Evolutionary conservation across 2,797 vertebrate species (phyloP).

Genomic region (Smutsia gigantea): DNA sequence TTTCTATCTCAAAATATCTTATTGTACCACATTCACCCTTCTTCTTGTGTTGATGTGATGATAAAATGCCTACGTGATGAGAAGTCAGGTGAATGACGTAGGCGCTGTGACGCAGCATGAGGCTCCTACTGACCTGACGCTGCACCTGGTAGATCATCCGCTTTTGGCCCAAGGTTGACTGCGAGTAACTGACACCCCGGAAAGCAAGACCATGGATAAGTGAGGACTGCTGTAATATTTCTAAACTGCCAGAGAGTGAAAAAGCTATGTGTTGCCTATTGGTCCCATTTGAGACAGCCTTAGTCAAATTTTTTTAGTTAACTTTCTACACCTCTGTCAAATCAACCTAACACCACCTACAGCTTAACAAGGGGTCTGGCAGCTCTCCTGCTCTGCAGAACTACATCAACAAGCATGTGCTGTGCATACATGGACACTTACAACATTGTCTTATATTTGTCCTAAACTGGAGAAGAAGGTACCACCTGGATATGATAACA

Average conservation of each 20-base stretch:
- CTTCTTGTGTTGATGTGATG: background rate
- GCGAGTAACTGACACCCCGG: background rate
- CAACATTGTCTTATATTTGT: background rate
- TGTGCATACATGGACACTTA: rapidly evolving
- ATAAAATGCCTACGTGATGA: background rate
- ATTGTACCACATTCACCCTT: background rate
- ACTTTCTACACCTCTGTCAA: background rate
- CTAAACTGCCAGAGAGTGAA: background rate
- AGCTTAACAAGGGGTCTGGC: background rate
- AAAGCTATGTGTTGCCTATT: background rate
- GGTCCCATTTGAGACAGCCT: background rate
- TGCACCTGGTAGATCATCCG: background rate
- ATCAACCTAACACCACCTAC: background rate
- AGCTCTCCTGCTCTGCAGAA: background rate
- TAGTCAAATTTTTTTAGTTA: background rate
- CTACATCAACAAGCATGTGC: rapidly evolving
- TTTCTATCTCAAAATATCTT: background rate
- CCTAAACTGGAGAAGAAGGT: background rate
- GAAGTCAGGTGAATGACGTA: background rate
- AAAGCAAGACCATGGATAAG: background rate
- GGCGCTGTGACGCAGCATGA: background rate
- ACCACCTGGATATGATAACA: rapidly evolving
- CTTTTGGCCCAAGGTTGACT: background rate
- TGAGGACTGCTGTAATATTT: background rate
- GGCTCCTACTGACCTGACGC: background rate